A percentile compares a stretch with the other conserved stretches of the same genome.
These are phyloP conservation scores for Ryuthela nishihirai DNA, from an alignment of 2,888 invertebrate species.

Conservation along the genomic window DNA sequence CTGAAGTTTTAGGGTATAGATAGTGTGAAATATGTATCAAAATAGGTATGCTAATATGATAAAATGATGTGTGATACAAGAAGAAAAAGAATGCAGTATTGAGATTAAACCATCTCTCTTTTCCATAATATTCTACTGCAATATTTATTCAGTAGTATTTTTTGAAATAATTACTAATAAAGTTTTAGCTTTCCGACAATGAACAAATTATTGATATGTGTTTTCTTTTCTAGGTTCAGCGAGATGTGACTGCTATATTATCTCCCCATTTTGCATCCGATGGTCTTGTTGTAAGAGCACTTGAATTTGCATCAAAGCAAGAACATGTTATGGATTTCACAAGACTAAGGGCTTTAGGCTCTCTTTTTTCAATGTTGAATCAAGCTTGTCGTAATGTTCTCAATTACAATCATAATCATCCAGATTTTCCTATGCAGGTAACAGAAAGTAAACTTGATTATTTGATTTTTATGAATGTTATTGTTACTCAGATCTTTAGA, in stretches of 20 bases:
- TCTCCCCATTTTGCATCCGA: slow-evolving; percentile 84
- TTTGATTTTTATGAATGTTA: slow-evolving; percentile 8
- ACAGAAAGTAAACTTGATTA: too few species aligned
- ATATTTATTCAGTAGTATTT: too few species aligned
- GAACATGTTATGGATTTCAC: slow-evolving; percentile 99
- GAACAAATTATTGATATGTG: too few species aligned
- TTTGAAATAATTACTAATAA: too few species aligned
- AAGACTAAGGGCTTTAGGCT: slow-evolving; percentile 87
- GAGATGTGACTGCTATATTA: slow-evolving; percentile 79
- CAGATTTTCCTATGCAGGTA: slow-evolving; percentile 81
- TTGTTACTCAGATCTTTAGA: background rate
- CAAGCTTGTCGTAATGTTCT: slow-evolving; percentile 85
- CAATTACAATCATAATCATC: slow-evolving; percentile 86
- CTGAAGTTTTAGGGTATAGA: too few species aligned
- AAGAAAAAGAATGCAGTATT: too few species aligned
- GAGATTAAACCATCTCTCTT: too few species aligned
- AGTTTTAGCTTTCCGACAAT: too few species aligned
- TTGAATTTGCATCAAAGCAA: slow-evolving; percentile 76
- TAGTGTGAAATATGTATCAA: too few species aligned
- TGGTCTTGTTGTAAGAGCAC: slow-evolving; percentile 84
- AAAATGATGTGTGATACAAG: too few species aligned
- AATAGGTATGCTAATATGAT: too few species aligned
- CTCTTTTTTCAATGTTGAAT: slow-evolving; percentile 96
- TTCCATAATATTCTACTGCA: too few species aligned
- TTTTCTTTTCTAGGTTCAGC: slow-evolving; percentile 65